Conservation (phyloP, 2,888 invertebrate genomes). For the Rhamphomyia laevipes region DNA sequence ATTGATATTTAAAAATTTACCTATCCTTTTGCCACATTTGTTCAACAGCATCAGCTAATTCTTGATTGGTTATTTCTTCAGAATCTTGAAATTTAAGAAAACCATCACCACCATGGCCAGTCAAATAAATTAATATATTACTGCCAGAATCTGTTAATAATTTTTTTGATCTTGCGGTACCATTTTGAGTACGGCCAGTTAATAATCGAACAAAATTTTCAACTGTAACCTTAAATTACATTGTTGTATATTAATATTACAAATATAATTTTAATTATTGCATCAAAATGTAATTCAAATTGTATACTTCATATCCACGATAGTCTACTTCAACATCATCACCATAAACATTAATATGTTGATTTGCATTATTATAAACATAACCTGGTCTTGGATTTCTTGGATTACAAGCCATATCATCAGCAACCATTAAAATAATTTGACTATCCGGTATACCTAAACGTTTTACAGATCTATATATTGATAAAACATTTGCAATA, state of each 20-base stretch:
- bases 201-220: slow-evolving; percentile 95
- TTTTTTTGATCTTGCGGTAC: slow-evolving; percentile 90
- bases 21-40: slow-evolving; percentile 99
- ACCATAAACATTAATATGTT: slow-evolving; percentile 97
- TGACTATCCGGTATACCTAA: slow-evolving; percentile 98
- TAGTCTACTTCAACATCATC: slow-evolving; percentile 99
- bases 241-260: neutral
- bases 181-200: slow-evolving; percentile 84
- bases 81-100: slow-evolving; percentile 99
- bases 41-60: slow-evolving; percentile 95
- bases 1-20: slow-evolving; percentile 33
- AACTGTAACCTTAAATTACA: slow-evolving; percentile 75
- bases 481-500: slow-evolving; percentile 96
- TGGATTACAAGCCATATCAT: slow-evolving; percentile 99
- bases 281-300: neutral
- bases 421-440: slow-evolving; percentile 98
- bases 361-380: slow-evolving; percentile 95
- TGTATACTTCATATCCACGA: slow-evolving; percentile 73
- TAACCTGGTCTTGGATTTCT: slow-evolving; percentile 95
- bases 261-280: neutral
- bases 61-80: slow-evolving; percentile 96
- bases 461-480: slow-evolving; percentile 94
- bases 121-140: slow-evolving; percentile 92
- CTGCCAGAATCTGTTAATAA: slow-evolving; percentile 92
- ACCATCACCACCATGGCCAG: slow-evolving; percentile 96